Conservation (phyloP, 2,888 invertebrate genomes). For the Lottia gigantea region DNA sequence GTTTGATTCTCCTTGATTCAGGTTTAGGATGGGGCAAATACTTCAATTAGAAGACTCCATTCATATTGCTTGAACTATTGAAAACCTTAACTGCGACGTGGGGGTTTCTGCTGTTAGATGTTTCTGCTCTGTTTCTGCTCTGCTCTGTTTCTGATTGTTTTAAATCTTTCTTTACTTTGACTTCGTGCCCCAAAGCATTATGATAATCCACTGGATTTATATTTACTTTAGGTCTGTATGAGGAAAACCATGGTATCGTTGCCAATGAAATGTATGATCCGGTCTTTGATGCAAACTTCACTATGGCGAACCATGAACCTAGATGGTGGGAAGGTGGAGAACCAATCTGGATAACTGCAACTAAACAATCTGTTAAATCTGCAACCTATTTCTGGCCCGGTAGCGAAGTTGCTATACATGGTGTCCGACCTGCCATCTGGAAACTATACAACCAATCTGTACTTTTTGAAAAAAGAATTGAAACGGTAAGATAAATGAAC, state of each 20-base stretch:
- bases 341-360: constrained; percentile 65
- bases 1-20: too few relatives aligned
- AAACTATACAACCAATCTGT: constrained; percentile 66
- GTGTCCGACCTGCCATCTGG: constrained; percentile 66
- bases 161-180: too few relatives aligned
- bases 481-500: constrained; percentile 66
- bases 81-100: too few relatives aligned
- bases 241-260: constrained; percentile 77
- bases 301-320: constrained; percentile 33
- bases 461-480: constrained; percentile 73
- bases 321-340: constrained; percentile 60
- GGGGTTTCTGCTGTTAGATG: too few relatives aligned
- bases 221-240: constrained; percentile 73
- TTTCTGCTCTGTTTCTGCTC: too few relatives aligned
- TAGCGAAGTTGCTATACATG: constrained; percentile 70
- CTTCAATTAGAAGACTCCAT: too few relatives aligned
- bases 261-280: constrained; percentile 75
- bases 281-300: constrained; percentile 51
- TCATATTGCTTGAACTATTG: too few relatives aligned
- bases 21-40: too few relatives aligned
- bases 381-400: constrained; percentile 76
- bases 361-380: constrained; percentile 73
- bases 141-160: too few relatives aligned
- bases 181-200: too few relatives aligned
- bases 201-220: background rate